Conservation (phyloP, 1,140 invertebrate species). For the Yoshiicerus persimilis region DNA sequence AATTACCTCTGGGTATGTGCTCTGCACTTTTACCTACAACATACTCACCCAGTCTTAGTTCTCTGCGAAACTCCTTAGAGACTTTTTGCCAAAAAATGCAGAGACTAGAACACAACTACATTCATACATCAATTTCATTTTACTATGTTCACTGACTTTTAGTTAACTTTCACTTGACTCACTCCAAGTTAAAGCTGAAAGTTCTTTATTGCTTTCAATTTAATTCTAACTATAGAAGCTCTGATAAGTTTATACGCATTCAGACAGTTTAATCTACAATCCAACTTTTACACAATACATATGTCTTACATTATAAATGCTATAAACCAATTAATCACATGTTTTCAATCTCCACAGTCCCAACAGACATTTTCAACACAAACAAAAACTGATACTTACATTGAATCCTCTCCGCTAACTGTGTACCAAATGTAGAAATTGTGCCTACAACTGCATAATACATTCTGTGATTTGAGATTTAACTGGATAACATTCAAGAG, state of each 20-base stretch:
- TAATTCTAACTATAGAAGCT: not conserved
- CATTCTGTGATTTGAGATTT: too few relatives aligned
- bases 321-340: not conserved
- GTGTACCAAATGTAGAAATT: too few relatives aligned
- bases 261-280: not conserved
- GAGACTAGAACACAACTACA: not conserved
- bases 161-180: not conserved
- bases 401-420: too few relatives aligned
- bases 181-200: not conserved
- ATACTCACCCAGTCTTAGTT: not conserved
- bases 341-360: too few relatives aligned
- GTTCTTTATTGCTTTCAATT: not conserved
- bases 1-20: too few relatives aligned
- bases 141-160: not conserved
- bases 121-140: conserved; percentile 2
- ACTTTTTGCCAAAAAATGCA: not conserved
- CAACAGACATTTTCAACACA: too few relatives aligned
- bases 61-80: not conserved
- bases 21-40: not conserved
- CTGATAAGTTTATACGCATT: not conserved
- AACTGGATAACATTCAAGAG: too few relatives aligned
- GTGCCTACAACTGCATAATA: too few relatives aligned
- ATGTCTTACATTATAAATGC: not conserved
- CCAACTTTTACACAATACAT: not conserved
- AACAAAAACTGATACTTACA: too few relatives aligned